Percentiles rank a stretch among this genome's conserved stretches.
phyloP scores from a whole-genome alignment of 2,797 vertebrate genomes.

The Hydrocynus forskahlii region DNA sequence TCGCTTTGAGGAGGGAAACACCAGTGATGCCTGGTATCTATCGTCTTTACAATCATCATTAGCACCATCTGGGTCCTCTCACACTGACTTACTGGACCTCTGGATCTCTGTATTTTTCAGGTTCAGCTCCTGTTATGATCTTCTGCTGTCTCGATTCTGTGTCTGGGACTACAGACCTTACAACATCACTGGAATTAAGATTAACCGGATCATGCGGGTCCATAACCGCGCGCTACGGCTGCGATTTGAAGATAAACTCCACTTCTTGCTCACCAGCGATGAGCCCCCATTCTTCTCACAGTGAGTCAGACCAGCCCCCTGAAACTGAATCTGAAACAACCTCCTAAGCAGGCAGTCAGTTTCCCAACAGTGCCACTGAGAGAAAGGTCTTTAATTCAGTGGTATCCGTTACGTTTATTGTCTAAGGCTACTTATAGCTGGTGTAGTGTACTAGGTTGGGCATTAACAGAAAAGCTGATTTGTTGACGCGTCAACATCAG shows the following conservation, averaged over 20 bases:
- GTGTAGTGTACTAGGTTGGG: too few species aligned
- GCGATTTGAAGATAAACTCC: slow-evolving; percentile 85
- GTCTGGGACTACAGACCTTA: slow-evolving; percentile 76
- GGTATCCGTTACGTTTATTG: too few species aligned
- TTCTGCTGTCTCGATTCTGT: slow-evolving; percentile 83
- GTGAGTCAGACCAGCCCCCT: slow-evolving; percentile 64
- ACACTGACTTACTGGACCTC: background rate
- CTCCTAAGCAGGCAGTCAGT: background rate
- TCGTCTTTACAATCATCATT: background rate
- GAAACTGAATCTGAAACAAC: background rate
- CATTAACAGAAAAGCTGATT: too few species aligned
- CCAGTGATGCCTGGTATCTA: slow-evolving; percentile 79
- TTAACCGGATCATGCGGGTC: slow-evolving; percentile 80
- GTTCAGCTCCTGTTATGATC: slow-evolving; percentile 82
- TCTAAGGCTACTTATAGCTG: too few species aligned
- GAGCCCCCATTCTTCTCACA: slow-evolving; percentile 61
- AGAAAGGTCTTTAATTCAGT: too few species aligned
- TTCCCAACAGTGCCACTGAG: background rate
- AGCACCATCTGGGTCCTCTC: background rate
- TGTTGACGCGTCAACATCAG: too few species aligned
- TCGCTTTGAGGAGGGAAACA: slow-evolving; percentile 84
- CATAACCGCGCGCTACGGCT: slow-evolving; percentile 82
- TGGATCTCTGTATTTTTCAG: slow-evolving; percentile 61
- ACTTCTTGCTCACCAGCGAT: slow-evolving; percentile 72
- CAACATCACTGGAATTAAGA: slow-evolving; percentile 77